These are phyloP conservation scores for Scarus forsteni DNA, from an alignment of 2,797 vertebrate genomes.

Conservation along the genomic window DNA sequence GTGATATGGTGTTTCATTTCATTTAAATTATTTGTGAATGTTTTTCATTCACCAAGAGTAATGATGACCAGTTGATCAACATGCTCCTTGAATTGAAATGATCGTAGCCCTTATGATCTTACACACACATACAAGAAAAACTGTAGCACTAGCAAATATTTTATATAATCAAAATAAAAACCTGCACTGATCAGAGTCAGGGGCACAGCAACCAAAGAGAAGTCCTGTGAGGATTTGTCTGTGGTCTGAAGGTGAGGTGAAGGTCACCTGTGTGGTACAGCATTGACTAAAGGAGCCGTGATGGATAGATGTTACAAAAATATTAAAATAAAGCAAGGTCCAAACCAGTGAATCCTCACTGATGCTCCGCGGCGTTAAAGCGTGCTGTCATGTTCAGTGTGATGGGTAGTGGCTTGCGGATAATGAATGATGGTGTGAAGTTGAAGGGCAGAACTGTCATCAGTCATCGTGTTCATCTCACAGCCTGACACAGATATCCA, in stretches of 20 bases:
- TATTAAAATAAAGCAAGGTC: constrained; percentile 59
- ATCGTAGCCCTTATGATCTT: too few relatives aligned
- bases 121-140: too few relatives aligned
- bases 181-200: too few relatives aligned
- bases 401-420: constrained; percentile 49
- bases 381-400: constrained; percentile 41
- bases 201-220: background rate
- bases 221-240: background rate
- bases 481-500: constrained; percentile 63
- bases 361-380: constrained; percentile 32
- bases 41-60: too few relatives aligned
- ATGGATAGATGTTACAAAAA: constrained; percentile 61
- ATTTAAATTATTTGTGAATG: too few relatives aligned
- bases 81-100: too few relatives aligned
- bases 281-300: constrained; percentile 50
- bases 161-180: too few relatives aligned
- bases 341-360: constrained; percentile 34
- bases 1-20: too few relatives aligned
- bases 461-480: constrained; percentile 58
- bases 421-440: constrained; percentile 60
- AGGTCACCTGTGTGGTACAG: constrained; percentile 32
- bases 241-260: constrained; percentile 42
- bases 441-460: constrained; percentile 69
- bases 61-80: too few relatives aligned
- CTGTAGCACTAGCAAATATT: too few relatives aligned